phyloP scores from a whole-genome alignment of 2,888 invertebrate species.

The Perizoma affinitatum region DNA sequence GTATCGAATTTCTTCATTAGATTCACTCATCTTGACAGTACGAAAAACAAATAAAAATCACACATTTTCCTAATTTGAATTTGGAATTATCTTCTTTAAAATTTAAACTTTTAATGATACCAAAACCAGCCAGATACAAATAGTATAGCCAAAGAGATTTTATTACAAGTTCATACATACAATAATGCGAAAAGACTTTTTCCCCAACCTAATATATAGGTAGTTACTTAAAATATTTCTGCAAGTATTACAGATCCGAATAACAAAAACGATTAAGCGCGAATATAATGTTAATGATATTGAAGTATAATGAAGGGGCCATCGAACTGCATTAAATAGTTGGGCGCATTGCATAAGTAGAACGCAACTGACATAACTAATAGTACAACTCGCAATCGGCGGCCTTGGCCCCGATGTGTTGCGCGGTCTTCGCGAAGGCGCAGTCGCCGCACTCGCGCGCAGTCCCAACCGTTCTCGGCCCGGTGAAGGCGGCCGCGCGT shows the following conservation, averaged over 20 bases:
- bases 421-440: constrained; percentile 72
- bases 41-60: too few species aligned
- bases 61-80: too few species aligned
- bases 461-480: constrained; percentile 46
- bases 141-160: too few species aligned
- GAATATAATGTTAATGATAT: constrained; percentile 30
- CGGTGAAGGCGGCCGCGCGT: constrained; percentile 54
- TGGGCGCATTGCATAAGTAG: constrained; percentile 78
- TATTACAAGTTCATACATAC: too few species aligned
- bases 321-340: constrained; percentile 75
- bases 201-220: too few species aligned
- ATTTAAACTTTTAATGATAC: too few species aligned
- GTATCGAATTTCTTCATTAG: too few species aligned
- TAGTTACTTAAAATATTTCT: neutral
- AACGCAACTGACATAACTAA: constrained; percentile 82
- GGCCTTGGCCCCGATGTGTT: constrained; percentile 73
- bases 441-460: constrained; percentile 45
- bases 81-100: too few species aligned
- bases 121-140: too few species aligned
- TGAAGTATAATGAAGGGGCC: constrained; percentile 53
- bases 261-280: constrained; percentile 15
- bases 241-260: constrained; percentile 12
- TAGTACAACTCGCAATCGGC: constrained; percentile 64
- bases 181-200: too few species aligned
- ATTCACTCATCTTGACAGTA: too few species aligned